These are phyloP conservation scores for Patella caerulea DNA, from an alignment of 2,888 invertebrate species.

Conservation along the genomic window DNA sequence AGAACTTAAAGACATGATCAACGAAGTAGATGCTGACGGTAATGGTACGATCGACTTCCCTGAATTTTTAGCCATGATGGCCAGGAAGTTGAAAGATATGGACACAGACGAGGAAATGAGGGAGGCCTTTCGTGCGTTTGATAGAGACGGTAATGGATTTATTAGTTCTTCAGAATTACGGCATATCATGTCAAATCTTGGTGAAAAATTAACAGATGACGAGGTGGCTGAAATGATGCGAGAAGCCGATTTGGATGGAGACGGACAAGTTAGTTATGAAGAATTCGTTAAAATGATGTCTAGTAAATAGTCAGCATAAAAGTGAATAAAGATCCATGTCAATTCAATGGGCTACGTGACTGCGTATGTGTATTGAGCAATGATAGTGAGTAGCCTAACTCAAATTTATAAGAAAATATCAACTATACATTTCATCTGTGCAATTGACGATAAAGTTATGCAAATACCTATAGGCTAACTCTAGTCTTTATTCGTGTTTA, in stretches of 20 bases:
- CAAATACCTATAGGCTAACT: too few species aligned
- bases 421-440: too few species aligned
- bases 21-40: constrained; percentile 96
- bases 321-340: too few species aligned
- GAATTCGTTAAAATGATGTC: constrained; percentile 66
- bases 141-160: constrained; percentile 99
- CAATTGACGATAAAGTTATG: too few species aligned
- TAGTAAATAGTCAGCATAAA: background rate
- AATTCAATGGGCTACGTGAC: too few species aligned
- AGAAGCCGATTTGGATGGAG: constrained; percentile 98
- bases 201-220: constrained; percentile 98
- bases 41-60: constrained; percentile 98
- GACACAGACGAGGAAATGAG: constrained; percentile 98
- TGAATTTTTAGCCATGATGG: constrained; percentile 99
- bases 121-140: constrained; percentile 97
- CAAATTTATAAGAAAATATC: too few species aligned
- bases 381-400: too few species aligned
- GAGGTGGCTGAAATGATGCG: constrained; percentile 99
- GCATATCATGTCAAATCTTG: constrained; percentile 99
- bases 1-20: constrained; percentile 99
- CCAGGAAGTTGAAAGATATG: constrained; percentile 97
- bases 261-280: constrained; percentile 98
- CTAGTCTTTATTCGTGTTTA: too few species aligned
- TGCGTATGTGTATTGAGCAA: too few species aligned
- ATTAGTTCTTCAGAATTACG: constrained; percentile 98